A percentile compares a stretch with the other conserved stretches of the same genome.
These are phyloP conservation scores for Metopolophium dirhodum DNA, from an alignment of 1,140 invertebrate species.

Conservation along the genomic window DNA sequence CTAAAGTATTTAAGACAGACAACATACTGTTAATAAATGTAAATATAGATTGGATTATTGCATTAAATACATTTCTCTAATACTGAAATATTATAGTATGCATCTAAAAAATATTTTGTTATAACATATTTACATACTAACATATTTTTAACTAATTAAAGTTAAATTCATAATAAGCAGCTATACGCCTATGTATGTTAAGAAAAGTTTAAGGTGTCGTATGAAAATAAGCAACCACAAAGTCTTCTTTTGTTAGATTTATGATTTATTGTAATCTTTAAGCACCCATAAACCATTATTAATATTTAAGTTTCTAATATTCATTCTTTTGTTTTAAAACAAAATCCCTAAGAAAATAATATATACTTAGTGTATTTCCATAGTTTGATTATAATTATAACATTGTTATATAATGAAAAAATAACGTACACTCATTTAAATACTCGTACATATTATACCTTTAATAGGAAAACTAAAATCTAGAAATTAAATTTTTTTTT, in stretches of 20 bases:
- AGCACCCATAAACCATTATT: not conserved
- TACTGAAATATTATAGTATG: not conserved
- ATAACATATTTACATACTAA: not conserved
- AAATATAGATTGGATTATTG: not conserved
- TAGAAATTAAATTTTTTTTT: not conserved
- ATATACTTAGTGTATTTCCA: not conserved
- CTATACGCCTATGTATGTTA: not conserved
- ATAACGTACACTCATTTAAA: not conserved
- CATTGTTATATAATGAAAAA: not conserved
- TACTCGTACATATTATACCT: not conserved
- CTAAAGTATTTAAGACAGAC: too few relatives aligned
- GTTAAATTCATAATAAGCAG: not conserved
- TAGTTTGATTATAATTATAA: not conserved
- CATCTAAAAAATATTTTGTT: not conserved
- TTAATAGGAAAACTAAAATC: not conserved
- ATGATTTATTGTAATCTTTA: not conserved
- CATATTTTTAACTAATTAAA: not conserved
- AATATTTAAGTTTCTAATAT: not conserved
- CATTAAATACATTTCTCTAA: not conserved
- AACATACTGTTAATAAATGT: not conserved
- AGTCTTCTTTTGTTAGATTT: not conserved
- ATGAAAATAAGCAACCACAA: not conserved
- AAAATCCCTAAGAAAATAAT: not conserved
- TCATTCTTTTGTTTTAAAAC: not conserved
- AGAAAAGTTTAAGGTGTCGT: not conserved